phyloP scores from a whole-genome alignment of 2,888 invertebrate species.

The Volucella zonaria region DNA sequence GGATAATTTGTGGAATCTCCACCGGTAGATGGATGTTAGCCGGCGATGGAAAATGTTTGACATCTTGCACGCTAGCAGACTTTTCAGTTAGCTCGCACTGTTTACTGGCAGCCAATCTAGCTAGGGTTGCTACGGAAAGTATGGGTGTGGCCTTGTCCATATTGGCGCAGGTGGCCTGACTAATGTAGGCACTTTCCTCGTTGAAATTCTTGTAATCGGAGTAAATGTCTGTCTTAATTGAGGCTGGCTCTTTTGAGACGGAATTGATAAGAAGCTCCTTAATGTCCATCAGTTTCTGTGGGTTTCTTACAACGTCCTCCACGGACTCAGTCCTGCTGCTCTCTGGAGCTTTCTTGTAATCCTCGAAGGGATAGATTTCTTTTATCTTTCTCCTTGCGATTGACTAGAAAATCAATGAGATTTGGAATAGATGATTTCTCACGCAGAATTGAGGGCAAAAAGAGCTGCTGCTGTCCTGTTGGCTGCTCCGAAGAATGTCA shows the following conservation, averaged over 20 bases:
- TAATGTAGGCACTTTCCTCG: conserved; percentile 71
- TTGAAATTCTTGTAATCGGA: conserved; percentile 77
- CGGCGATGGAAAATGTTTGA: conserved; percentile 77
- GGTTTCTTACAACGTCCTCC: conserved; percentile 54
- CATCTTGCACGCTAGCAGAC: conserved; percentile 66
- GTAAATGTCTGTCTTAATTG: conserved; percentile 74
- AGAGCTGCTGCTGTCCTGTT: conserved; percentile 65
- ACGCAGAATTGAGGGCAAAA: conserved; percentile 75
- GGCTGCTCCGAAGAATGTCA: conserved; percentile 76
- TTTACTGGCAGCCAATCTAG: conserved; percentile 68
- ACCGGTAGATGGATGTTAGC: conserved; percentile 71
- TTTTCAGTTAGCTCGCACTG: conserved; percentile 63
- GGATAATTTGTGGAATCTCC: conserved; percentile 30
- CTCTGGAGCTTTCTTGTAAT: conserved; percentile 75
- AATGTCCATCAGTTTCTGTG: conserved; percentile 74
- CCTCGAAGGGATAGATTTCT: conserved; percentile 77
- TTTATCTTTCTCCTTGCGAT: conserved; percentile 71
- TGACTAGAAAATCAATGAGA: conserved; percentile 75
- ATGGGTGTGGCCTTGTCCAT: conserved; percentile 76
- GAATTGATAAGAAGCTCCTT: conserved; percentile 76
- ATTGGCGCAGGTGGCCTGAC: conserved; percentile 74
- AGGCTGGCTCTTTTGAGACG: conserved; percentile 25
- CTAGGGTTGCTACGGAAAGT: conserved; percentile 76
- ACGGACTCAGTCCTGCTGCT: conserved; percentile 49
- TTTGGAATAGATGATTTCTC: conserved; percentile 76